Percentiles rank a stretch among this genome's conserved stretches.
Conservation (phyloP, 1,140 invertebrate species). For the Scylla paramamosain region DNA sequence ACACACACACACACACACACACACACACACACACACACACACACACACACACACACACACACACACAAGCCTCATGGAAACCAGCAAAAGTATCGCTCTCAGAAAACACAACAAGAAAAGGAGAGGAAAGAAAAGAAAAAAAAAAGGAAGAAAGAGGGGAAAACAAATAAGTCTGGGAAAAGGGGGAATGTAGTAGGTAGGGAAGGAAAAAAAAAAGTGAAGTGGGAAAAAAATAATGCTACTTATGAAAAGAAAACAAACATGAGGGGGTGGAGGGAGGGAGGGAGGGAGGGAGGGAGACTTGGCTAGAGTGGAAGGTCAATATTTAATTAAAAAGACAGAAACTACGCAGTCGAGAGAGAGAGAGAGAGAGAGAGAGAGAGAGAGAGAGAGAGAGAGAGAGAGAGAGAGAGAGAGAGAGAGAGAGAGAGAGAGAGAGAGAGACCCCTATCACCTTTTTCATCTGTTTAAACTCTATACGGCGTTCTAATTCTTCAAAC, state of each 20-base stretch:
- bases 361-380: too few relatives aligned
- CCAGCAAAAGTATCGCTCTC: background rate
- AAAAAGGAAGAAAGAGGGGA: background rate
- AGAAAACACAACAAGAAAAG: background rate
- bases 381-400: too few relatives aligned
- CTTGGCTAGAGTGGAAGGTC: too few relatives aligned
- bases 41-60: background rate
- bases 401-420: too few relatives aligned
- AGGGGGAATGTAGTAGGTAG: background rate
- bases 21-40: background rate
- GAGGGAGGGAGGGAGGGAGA: background rate
- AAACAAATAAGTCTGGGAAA: background rate
- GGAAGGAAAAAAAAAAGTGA: background rate
- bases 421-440: too few relatives aligned
- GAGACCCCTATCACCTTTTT: too few relatives aligned
- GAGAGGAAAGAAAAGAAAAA: background rate
- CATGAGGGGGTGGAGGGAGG: background rate
- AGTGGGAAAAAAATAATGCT: background rate
- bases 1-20: background rate
- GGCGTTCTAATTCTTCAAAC: too few relatives aligned
- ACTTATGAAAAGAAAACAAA: background rate
- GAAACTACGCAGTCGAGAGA: too few relatives aligned
- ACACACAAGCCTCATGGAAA: background rate
- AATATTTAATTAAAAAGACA: too few relatives aligned
- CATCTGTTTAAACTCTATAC: too few relatives aligned